Percentiles rank a stretch among this genome's conserved stretches.
Evolutionary conservation across 2,113 vertebrate species (phyloP).

Genomic region (Pedetes capensis): DNA sequence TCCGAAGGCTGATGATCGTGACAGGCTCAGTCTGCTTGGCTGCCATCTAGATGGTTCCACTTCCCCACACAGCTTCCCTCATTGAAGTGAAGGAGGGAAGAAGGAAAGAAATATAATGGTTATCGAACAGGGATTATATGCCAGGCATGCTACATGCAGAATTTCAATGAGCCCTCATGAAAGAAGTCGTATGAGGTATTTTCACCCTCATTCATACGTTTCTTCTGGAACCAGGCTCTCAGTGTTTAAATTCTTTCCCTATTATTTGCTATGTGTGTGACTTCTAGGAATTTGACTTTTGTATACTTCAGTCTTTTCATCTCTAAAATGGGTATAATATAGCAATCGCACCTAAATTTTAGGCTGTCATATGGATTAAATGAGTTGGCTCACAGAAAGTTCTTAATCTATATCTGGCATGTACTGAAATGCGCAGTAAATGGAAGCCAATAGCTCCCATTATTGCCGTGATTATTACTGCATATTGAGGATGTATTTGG

Average conservation of each 20-base stretch:
- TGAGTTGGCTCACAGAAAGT: background rate
- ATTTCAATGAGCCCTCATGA: background rate
- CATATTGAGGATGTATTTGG: background rate
- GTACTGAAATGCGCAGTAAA: fast-evolving
- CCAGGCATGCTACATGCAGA: too few relatives aligned
- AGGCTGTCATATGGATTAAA: background rate
- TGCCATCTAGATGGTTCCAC: slow-evolving; percentile 61
- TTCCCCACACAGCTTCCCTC: background rate
- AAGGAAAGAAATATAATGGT: background rate
- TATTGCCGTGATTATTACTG: background rate
- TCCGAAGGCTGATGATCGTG: slow-evolving; percentile 72
- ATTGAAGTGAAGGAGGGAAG: background rate
- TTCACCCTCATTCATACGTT: background rate
- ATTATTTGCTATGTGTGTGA: too few relatives aligned
- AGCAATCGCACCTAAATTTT: background rate
- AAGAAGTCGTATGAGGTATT: background rate
- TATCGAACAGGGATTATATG: fast-evolving
- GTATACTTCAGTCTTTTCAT: background rate
- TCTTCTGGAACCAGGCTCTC: background rate
- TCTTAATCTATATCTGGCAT: background rate
- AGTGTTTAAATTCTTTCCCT: background rate
- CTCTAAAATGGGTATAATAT: background rate
- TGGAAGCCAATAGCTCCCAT: background rate
- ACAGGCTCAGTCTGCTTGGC: slow-evolving; percentile 43
- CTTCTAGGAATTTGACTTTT: background rate